Base-by-base conservation (phyloP, 2,113 vertebrate genomes). In the Edolisoma coerulescens region DNA sequence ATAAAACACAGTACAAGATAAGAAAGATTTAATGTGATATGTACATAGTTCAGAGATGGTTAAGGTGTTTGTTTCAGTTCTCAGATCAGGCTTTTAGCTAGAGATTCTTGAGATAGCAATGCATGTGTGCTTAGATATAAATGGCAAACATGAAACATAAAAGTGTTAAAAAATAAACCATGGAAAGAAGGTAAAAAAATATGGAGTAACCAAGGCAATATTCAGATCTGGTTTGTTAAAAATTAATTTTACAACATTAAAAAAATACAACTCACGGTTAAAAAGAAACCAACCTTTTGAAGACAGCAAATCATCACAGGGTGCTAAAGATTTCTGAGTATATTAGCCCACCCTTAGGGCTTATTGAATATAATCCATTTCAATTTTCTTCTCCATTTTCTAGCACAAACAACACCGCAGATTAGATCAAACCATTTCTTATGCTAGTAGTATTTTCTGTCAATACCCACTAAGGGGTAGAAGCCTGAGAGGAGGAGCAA, bases 341-440 rank as follows among this genome's bases (percentile, higher is more conserved):
- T 79, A 95, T 95, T 97, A 95, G 85, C 79, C 69, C 70, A 87
- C 90, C 85, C 84, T 88, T 89, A 96, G 81, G 94, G 84, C 53
- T 80, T 94, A 95, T 95, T 87, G 75, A 96, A 88, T 78, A 90
- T 88, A 88, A 86, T 65, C 44, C 81, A 56, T 71, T 89, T 73
- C 82, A 92, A 67, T 70, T 90, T 81, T 94, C 27, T 95, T 96
- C 82, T 90, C 80, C n/a, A 44, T 78, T 87, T 91, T 76, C 81
- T 90, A 75, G 87, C 93, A 95, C 89, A 91, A 96, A 82, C 49
- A 96, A 90, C 74, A 73, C 26, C 96, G 70, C 56, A 92, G 84
- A 97, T 95, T 87, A 96, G 85, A 94, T 96, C 84, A 73, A 88
- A 68, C 63, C 94, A 93, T 88, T 97, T 98, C 89, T 97, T 96